Evolutionary conservation across 2,113 vertebrate species (phyloP).

Genomic region (Paramormyrops kingsleyae): DNA sequence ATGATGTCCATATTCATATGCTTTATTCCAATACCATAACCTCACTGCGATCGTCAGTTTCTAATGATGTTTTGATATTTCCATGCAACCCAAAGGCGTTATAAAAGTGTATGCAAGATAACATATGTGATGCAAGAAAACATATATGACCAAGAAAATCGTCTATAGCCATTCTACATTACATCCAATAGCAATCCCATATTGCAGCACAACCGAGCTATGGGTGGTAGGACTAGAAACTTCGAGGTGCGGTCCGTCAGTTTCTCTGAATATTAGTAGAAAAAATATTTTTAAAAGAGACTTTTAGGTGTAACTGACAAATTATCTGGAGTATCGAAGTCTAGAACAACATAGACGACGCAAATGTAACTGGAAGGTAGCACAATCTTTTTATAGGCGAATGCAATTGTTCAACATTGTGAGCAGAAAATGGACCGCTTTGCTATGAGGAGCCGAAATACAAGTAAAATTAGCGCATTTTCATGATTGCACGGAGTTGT

Average conservation of each 20-base stretch:
- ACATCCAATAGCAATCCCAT: not conserved
- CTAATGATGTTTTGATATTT: not conserved
- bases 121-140: not conserved
- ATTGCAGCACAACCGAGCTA: not conserved
- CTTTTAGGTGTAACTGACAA: not conserved
- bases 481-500: not conserved
- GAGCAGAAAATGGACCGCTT: not conserved
- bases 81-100: not conserved
- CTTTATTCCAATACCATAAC: not conserved
- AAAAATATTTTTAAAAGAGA: not conserved
- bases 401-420: not conserved
- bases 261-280: not conserved
- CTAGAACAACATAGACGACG: not conserved
- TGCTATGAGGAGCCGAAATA: not conserved
- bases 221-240: not conserved
- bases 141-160: not conserved
- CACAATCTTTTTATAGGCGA: not conserved
- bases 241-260: not conserved
- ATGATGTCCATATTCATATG: not conserved
- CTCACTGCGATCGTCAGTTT: not conserved
- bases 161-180: not conserved
- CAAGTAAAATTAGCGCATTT: not conserved
- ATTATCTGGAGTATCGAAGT: not conserved
- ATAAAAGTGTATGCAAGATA: not conserved
- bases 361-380: not conserved